These are phyloP conservation scores for Dipodomys stephensi DNA, from an alignment of 2,113 vertebrate species.

Conservation along the genomic window DNA sequence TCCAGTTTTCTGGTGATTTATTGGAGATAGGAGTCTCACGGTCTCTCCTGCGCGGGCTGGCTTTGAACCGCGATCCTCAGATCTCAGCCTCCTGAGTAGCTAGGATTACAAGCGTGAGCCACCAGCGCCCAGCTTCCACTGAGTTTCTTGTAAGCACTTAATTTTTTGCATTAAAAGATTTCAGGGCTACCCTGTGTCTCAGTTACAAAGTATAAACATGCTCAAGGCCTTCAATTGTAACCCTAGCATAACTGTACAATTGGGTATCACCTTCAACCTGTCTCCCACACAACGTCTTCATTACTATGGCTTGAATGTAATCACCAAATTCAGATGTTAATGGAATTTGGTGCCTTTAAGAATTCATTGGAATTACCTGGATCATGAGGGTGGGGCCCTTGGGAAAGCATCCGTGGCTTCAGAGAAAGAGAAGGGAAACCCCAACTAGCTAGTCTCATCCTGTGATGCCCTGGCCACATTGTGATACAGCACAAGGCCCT, in stretches of 20 bases:
- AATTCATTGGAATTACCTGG: neutral
- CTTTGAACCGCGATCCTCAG: too few species aligned
- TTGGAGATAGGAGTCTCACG: too few species aligned
- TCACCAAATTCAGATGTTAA: neutral
- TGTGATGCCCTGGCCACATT: neutral
- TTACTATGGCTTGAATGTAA: neutral
- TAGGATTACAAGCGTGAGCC: too few species aligned
- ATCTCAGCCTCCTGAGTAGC: too few species aligned
- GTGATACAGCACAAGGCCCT: neutral
- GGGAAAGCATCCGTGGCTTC: neutral
- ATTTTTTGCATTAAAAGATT: neutral
- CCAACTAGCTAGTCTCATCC: neutral
- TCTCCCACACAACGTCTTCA: neutral
- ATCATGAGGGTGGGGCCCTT: too few species aligned
- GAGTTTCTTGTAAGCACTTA: constrained; percentile 1
- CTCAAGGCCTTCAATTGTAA: neutral
- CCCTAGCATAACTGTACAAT: neutral
- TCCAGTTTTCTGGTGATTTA: too few species aligned
- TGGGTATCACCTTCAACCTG: neutral
- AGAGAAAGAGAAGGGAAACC: neutral
- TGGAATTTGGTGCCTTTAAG: neutral
- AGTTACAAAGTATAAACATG: neutral
- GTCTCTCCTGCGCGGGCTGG: too few species aligned
- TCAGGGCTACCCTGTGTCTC: neutral
- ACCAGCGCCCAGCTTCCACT: too few species aligned